Evolutionary conservation across 2,797 vertebrate genomes (phyloP).

Genomic region (Tarsius wallacei): DNA sequence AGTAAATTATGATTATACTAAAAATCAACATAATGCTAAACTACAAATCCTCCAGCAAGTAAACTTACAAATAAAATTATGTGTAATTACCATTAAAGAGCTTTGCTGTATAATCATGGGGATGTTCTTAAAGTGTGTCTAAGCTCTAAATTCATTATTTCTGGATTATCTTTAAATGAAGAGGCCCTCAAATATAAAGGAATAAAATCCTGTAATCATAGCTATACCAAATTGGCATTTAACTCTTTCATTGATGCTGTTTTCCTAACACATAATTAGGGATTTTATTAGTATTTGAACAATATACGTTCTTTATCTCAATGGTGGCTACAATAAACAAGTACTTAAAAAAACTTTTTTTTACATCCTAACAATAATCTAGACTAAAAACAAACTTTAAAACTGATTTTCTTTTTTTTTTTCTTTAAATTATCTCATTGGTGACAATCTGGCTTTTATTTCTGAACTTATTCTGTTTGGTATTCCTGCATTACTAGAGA

Average conservation of each 20-base stretch:
- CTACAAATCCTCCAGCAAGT: constrained; percentile 57
- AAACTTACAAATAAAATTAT: constrained; percentile 68
- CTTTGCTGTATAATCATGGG: constrained; percentile 26
- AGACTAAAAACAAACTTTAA: not conserved
- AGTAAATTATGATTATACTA: constrained; percentile 10
- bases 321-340: not conserved
- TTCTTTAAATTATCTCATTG: not conserved
- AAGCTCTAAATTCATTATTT: constrained; percentile 61
- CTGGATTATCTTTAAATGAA: constrained; percentile 69
- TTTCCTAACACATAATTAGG: not conserved
- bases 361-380: not conserved
- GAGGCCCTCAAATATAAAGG: not conserved
- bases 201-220: not conserved
- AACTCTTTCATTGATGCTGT: not conserved
- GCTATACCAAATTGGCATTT: not conserved
- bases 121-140: constrained; percentile 43
- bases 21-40: constrained; percentile 55
- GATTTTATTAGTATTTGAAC: not conserved
- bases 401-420: not conserved
- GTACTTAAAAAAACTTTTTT: not conserved
- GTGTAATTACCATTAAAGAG: constrained; percentile 65
- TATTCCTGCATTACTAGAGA: not conserved
- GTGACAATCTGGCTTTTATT: not conserved
- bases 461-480: not conserved
- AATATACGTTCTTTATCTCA: not conserved